Evolutionary conservation across 2,797 vertebrate genomes (phyloP).

Genomic region (Hirundo rustica): DNA sequence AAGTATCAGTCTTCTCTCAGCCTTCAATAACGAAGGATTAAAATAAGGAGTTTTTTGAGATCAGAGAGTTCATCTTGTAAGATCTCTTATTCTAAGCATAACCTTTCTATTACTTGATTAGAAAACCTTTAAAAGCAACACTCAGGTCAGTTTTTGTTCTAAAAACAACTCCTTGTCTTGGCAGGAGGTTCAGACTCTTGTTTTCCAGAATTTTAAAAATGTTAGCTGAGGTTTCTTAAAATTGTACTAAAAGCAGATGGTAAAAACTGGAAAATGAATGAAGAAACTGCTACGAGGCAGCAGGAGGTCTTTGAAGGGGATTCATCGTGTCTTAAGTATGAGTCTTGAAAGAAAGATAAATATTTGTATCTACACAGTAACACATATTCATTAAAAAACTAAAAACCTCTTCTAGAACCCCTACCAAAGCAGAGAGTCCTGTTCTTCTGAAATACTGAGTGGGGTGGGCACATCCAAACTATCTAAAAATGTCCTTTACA

Average conservation of each 20-base stretch:
- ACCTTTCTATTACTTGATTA: neutral
- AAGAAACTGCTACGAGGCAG: neutral
- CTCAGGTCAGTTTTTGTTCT: neutral
- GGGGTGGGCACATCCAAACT: neutral
- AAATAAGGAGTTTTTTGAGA: neutral
- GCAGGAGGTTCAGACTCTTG: neutral
- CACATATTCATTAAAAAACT: neutral
- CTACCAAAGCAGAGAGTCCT: neutral
- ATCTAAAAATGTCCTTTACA: neutral
- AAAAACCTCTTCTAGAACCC: neutral
- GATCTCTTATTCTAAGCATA: neutral
- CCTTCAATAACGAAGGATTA: neutral
- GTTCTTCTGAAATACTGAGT: neutral
- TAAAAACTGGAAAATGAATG: neutral
- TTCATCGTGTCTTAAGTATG: neutral
- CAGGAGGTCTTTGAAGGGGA: neutral
- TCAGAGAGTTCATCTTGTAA: neutral
- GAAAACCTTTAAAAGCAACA: neutral
- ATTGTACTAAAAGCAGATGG: neutral
- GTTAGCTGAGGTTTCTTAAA: neutral
- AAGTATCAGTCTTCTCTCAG: neutral
- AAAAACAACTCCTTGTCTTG: neutral
- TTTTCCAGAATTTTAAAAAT: neutral
- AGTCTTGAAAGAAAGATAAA: neutral
- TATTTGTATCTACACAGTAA: neutral